These are phyloP conservation scores for Caenorhabditis virilis DNA, from an alignment of 2,888 invertebrate species.

Conservation along the genomic window DNA sequence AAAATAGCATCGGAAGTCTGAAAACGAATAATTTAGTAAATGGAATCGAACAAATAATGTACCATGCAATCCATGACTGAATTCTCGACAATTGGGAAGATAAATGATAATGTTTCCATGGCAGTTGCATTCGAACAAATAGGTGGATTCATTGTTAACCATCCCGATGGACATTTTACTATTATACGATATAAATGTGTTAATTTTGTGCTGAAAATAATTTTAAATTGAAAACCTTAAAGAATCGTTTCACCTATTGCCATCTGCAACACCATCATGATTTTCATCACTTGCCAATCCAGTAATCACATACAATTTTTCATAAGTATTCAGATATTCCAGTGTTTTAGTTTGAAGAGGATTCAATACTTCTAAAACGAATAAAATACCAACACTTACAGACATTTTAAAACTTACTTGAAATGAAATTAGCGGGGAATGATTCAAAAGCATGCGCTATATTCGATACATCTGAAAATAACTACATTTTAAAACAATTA, in stretches of 20 bases:
- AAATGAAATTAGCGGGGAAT: background rate
- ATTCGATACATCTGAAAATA: background rate
- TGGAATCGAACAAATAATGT: background rate
- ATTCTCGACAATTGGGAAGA: slow-evolving; percentile 18
- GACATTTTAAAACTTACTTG: background rate
- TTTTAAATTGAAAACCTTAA: background rate
- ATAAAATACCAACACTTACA: too few species aligned
- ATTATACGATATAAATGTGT: slow-evolving; percentile 29
- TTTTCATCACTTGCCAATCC: slow-evolving; percentile 33
- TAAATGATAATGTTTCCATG: slow-evolving; percentile 19
- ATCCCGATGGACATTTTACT: slow-evolving; percentile 13
- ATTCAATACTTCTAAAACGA: slow-evolving; percentile 20
- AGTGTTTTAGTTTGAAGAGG: slow-evolving; percentile 27
- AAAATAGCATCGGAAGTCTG: slow-evolving; percentile 11
- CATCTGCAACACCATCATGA: slow-evolving; percentile 33
- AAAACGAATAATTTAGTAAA: too few species aligned
- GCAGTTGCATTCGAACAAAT: slow-evolving; percentile 14
- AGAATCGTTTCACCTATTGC: background rate
- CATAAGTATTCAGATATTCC: slow-evolving; percentile 32
- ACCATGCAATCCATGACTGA: slow-evolving; percentile 3
- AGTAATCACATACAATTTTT: slow-evolving; percentile 30
- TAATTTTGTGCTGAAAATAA: slow-evolving; percentile 1
- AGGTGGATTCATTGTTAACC: slow-evolving; percentile 20
- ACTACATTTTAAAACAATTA: background rate
- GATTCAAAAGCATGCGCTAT: background rate